Conservation (phyloP, 2,113 vertebrate genomes). For the Atlantisia rogersi region DNA sequence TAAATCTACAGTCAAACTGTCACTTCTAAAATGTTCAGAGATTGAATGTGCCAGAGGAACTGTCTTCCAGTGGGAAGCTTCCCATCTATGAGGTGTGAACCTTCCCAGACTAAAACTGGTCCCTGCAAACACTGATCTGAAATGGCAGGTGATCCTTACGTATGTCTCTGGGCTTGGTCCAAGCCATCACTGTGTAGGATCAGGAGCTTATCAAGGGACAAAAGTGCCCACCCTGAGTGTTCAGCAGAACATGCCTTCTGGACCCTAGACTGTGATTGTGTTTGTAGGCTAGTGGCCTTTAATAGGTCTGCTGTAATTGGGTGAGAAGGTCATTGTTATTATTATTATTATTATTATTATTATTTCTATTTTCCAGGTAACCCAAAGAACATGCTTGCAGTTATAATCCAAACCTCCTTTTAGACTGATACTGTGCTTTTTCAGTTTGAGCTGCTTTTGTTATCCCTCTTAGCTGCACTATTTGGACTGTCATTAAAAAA, state of each 20-base stretch:
- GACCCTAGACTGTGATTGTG: not conserved
- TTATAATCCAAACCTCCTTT: not conserved
- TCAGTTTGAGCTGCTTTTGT: not conserved
- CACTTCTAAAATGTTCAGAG: not conserved
- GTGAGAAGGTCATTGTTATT: not conserved
- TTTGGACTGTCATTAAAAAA: not conserved
- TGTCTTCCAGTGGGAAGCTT: not conserved
- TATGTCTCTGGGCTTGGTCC: not conserved
- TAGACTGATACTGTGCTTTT: not conserved
- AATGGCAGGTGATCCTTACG: not conserved
- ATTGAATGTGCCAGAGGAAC: not conserved
- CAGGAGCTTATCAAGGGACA: not conserved
- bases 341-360: not conserved
- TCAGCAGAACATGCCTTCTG: not conserved
- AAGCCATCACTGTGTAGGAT: not conserved
- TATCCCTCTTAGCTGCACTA: not conserved
- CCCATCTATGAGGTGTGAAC: not conserved
- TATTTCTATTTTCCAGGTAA: not conserved
- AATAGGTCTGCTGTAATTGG: not conserved
- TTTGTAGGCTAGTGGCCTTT: not conserved
- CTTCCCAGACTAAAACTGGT: not conserved
- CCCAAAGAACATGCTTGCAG: not conserved
- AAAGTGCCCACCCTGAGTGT: not conserved
- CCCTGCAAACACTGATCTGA: not conserved
- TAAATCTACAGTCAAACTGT: not conserved